Conservation (phyloP, 2,797 vertebrate genomes). For the Telmatherina bonti region DNA sequence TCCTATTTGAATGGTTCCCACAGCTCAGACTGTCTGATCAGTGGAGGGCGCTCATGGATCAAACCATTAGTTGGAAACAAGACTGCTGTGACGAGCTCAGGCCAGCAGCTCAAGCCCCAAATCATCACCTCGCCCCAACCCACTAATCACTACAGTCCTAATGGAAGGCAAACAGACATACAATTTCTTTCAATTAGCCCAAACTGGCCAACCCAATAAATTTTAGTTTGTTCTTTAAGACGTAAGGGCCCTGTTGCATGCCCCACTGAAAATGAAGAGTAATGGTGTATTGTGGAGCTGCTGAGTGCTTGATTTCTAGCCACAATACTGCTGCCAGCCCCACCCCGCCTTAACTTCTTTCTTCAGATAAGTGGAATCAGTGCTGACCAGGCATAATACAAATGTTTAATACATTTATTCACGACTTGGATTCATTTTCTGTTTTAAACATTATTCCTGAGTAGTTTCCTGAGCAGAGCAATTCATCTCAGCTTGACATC, state of each 20-base stretch:
- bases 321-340: slow-evolving; percentile 55
- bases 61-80: slow-evolving; percentile 71
- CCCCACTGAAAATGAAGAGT: slow-evolving; percentile 86
- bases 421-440: slow-evolving; percentile 71
- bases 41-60: slow-evolving; percentile 77
- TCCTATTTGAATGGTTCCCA: slow-evolving; percentile 75
- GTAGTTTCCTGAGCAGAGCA: slow-evolving; percentile 47
- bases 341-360: slow-evolving; percentile 33
- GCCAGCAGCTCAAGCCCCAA: slow-evolving; percentile 61
- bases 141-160: slow-evolving; percentile 58
- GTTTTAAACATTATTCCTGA: slow-evolving; percentile 77
- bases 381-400: slow-evolving; percentile 77
- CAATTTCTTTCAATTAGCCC: slow-evolving; percentile 90
- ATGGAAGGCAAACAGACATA: slow-evolving; percentile 84
- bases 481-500: slow-evolving; percentile 78
- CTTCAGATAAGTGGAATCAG: slow-evolving; percentile 64
- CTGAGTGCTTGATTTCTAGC: slow-evolving; percentile 81
- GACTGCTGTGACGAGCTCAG: slow-evolving; percentile 50
- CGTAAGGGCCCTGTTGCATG: slow-evolving; percentile 81
- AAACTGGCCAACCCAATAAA: slow-evolving; percentile 82
- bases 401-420: slow-evolving; percentile 81
- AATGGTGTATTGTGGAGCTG: slow-evolving; percentile 81
- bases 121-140: slow-evolving; percentile 49
- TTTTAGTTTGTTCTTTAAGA: slow-evolving; percentile 86
- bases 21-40: slow-evolving; percentile 68